Percentiles rank a stretch among this genome's conserved stretches.
phyloP scores from a whole-genome alignment of 2,888 invertebrate genomes.

The Macaria liturata region DNA sequence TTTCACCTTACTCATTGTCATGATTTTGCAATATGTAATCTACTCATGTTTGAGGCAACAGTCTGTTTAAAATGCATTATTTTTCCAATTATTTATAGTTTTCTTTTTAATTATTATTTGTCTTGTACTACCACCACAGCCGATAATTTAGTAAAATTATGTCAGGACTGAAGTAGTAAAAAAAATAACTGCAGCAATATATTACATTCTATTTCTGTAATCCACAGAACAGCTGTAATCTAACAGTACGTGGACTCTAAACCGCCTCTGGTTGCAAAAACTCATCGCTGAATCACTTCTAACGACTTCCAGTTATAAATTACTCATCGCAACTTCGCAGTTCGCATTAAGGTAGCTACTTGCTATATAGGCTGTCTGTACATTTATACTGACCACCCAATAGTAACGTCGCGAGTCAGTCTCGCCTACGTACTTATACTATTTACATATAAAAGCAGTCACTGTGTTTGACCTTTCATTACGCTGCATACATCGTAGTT shows the following conservation, averaged over 20 bases:
- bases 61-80: too few relatives aligned
- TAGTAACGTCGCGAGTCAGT: conserved; percentile 2
- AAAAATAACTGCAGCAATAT: too few relatives aligned
- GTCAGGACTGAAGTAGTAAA: too few relatives aligned
- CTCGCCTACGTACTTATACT: conserved; percentile 4
- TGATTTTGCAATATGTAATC: too few relatives aligned
- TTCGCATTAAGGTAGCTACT: conserved; percentile 11
- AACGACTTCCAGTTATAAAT: conserved; percentile 22
- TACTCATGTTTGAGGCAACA: too few relatives aligned
- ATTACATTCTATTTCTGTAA: too few relatives aligned
- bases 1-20: too few relatives aligned
- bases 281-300: conserved; percentile 26
- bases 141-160: too few relatives aligned
- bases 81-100: too few relatives aligned
- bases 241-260: neutral
- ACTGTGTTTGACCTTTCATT: conserved; percentile 44
- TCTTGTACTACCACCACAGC: too few relatives aligned
- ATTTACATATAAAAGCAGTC: conserved; percentile 19
- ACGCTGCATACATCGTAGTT: conserved; percentile 37
- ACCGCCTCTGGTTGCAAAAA: conserved; percentile 4
- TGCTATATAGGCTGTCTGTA: conserved; percentile 16
- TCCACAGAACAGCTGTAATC: too few relatives aligned
- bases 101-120: too few relatives aligned
- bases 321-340: conserved; percentile 22
- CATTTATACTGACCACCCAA: conserved; percentile 7